Percentiles rank a stretch among this genome's conserved stretches.
These are phyloP conservation scores for Heteromyza rotundicornis DNA, from an alignment of 2,888 invertebrate genomes.

Conservation along the genomic window DNA sequence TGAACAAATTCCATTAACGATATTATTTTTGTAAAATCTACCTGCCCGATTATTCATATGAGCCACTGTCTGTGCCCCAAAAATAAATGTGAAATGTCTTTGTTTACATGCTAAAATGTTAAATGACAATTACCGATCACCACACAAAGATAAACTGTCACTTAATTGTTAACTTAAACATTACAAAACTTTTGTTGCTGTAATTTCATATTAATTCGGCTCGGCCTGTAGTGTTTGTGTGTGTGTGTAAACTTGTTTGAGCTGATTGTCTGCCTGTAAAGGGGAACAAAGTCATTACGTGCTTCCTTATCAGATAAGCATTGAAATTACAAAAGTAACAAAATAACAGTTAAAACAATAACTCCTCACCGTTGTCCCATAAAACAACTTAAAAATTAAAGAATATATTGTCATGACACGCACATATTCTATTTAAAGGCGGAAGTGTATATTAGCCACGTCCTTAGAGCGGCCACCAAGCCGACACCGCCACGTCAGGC, in stretches of 20 bases:
- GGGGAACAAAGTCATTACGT: conserved; percentile 1
- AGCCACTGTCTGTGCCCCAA: too few relatives aligned
- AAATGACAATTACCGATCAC: not conserved
- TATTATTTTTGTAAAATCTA: too few relatives aligned
- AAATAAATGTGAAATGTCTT: too few relatives aligned
- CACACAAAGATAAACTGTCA: conserved; percentile 31
- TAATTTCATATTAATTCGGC: not conserved
- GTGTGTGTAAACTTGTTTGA: too few relatives aligned
- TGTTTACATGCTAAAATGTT: not conserved
- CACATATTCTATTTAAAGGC: conserved; percentile 9
- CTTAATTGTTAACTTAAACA: conserved; percentile 50
- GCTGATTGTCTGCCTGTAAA: not conserved
- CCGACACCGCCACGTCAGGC: too few relatives aligned
- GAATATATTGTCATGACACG: conserved; percentile 9
- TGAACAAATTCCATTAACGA: too few relatives aligned
- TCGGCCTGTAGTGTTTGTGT: not conserved
- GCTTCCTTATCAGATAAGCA: conserved; percentile 2
- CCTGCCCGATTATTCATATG: too few relatives aligned
- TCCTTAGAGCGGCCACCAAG: too few relatives aligned
- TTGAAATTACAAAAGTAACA: not conserved
- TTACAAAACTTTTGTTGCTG: conserved; percentile 41
- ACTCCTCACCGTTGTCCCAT: not conserved
- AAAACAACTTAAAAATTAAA: not conserved
- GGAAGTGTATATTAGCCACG: conserved; percentile 14
- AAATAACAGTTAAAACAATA: not conserved